phyloP scores from a whole-genome alignment of 1,140 invertebrate genomes.

The Solen grandis region DNA sequence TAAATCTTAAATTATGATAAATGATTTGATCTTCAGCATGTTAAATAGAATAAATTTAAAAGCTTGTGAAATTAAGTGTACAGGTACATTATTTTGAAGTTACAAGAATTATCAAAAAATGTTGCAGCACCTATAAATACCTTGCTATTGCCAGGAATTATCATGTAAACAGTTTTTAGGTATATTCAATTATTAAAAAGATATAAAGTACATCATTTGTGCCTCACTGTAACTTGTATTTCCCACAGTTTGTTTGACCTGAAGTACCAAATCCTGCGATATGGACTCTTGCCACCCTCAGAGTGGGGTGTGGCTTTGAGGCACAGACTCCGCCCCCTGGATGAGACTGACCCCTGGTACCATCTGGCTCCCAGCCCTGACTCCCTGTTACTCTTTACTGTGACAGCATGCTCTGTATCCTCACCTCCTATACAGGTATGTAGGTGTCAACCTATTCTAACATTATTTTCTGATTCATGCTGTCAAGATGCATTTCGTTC shows the following conservation, averaged over 20 bases:
- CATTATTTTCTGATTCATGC: constrained; percentile 3
- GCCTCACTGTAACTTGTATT: too few relatives aligned
- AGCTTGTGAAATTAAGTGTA: too few relatives aligned
- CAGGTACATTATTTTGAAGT: too few relatives aligned
- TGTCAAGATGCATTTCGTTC: background rate
- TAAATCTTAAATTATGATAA: too few relatives aligned
- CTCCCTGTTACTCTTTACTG: constrained; percentile 69
- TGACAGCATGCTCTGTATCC: constrained; percentile 69
- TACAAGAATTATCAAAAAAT: too few relatives aligned
- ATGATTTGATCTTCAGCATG: too few relatives aligned
- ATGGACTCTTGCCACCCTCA: constrained; percentile 64
- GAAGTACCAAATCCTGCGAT: constrained; percentile 68
- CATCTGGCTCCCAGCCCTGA: constrained; percentile 65
- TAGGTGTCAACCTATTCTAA: constrained; percentile 1
- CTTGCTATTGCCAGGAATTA: too few relatives aligned
- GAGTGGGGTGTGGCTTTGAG: constrained; percentile 55
- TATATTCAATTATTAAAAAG: too few relatives aligned
- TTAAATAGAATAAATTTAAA: too few relatives aligned
- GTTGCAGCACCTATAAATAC: too few relatives aligned
- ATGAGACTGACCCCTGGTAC: constrained; percentile 70
- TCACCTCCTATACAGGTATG: constrained; percentile 76
- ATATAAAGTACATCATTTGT: too few relatives aligned
- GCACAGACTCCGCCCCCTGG: constrained; percentile 50
- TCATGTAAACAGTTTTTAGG: too few relatives aligned
- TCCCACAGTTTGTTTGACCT: constrained; percentile 76